These are phyloP conservation scores for Protobothrops mucrosquamatus DNA, from an alignment of 2,113 vertebrate species.

Conservation along the genomic window DNA sequence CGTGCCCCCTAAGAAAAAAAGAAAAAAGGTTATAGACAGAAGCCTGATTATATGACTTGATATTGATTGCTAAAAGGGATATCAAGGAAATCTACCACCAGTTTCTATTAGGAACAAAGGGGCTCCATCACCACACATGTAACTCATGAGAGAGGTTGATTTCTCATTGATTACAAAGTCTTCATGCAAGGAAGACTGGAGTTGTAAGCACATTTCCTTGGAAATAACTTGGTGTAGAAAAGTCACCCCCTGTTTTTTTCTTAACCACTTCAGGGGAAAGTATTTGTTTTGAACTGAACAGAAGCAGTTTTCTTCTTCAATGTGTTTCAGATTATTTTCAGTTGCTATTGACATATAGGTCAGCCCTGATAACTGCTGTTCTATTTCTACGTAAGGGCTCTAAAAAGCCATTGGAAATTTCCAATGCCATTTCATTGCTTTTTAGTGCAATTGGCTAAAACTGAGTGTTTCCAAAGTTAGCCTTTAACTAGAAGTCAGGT, in stretches of 20 bases:
- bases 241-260: background rate
- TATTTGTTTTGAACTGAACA: background rate
- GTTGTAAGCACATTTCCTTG: background rate
- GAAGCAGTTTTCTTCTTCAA: background rate
- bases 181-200: background rate
- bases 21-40: background rate
- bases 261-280: background rate
- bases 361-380: background rate
- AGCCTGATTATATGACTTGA: background rate
- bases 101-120: background rate
- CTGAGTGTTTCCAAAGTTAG: background rate
- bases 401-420: background rate
- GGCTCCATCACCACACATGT: background rate
- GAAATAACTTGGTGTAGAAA: background rate
- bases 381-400: background rate
- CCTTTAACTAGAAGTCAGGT: background rate
- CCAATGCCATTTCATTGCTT: background rate
- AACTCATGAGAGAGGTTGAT: background rate
- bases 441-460: background rate
- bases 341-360: background rate
- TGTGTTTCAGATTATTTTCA: background rate
- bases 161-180: background rate
- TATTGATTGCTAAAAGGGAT: background rate
- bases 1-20: slow-evolving; percentile 77
- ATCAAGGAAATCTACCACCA: background rate